A percentile compares a stretch with the other conserved stretches of the same genome.
phyloP scores from a whole-genome alignment of 1,140 invertebrate species.

The Maniola jurtina region DNA sequence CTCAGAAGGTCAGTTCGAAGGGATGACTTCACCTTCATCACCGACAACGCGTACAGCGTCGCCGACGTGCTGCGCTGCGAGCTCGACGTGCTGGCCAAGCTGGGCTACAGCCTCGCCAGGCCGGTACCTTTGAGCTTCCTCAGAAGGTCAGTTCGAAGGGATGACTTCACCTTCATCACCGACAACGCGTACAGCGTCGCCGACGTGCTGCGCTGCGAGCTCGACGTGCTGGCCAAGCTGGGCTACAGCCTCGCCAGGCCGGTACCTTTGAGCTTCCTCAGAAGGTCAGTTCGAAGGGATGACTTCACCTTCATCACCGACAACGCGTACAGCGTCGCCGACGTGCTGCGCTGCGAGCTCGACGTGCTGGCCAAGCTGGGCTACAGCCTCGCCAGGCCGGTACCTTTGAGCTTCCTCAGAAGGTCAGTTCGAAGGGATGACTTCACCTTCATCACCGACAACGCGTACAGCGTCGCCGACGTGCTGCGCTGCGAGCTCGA shows the following conservation, averaged over 20 bases:
- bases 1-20: conserved; percentile 82
- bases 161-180: conserved; percentile 95
- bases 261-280: conserved; percentile 92
- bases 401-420: conserved; percentile 93
- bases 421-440: conserved; percentile 81
- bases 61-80: conserved; percentile 92
- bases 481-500: conserved; percentile 93
- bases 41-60: conserved; percentile 92
- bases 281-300: conserved; percentile 78
- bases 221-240: conserved; percentile 85
- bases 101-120: conserved; percentile 91
- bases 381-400: conserved; percentile 90
- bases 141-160: conserved; percentile 79
- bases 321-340: conserved; percentile 86
- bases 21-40: conserved; percentile 94
- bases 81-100: conserved; percentile 84
- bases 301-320: conserved; percentile 97
- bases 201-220: conserved; percentile 94
- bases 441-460: conserved; percentile 95
- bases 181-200: conserved; percentile 89
- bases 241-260: conserved; percentile 92
- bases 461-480: too few relatives aligned
- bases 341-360: conserved; percentile 93
- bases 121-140: conserved; percentile 94
- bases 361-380: conserved; percentile 87